Evolutionary conservation across 2,888 invertebrate genomes (phyloP).

Genomic region (Leptinotarsa rubiginosa): DNA sequence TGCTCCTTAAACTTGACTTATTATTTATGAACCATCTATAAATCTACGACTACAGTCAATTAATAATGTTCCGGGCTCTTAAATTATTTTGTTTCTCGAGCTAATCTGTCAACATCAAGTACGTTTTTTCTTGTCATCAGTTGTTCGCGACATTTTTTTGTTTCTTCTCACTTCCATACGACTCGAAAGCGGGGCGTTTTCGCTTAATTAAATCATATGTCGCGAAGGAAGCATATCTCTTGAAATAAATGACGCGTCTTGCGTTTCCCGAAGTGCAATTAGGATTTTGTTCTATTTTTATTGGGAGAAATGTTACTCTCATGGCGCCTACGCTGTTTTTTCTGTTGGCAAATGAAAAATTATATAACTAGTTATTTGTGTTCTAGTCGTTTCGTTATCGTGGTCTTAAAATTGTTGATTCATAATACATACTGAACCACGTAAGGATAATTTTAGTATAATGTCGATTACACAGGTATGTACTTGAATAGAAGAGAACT

Average conservation of each 20-base stretch:
- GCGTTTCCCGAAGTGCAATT: conserved; percentile 10
- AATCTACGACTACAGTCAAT: conserved; percentile 50
- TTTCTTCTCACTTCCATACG: conserved; percentile 18
- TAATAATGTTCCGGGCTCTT: conserved; percentile 50
- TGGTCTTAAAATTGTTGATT: no score
- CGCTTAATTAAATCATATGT: conserved; percentile 25
- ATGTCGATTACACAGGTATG: no score
- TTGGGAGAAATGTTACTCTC: conserved; percentile 1
- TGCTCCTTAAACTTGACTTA: conserved; percentile 47
- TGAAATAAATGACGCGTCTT: conserved; percentile 34
- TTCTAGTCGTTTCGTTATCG: no score
- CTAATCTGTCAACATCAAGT: conserved; percentile 52
- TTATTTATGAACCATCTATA: conserved; percentile 50
- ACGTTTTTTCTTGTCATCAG: conserved; percentile 33
- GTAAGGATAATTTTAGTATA: no score
- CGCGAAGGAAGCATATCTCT: conserved; percentile 36
- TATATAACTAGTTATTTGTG: no score
- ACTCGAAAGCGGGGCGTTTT: neutral
- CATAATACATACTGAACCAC: no score
- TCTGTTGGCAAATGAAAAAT: neutral
- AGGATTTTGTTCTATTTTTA: neutral
- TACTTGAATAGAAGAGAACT: no score
- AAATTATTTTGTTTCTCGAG: conserved; percentile 54
- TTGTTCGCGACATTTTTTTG: conserved; percentile 28
- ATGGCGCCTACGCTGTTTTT: neutral